phyloP scores from a whole-genome alignment of 2,797 vertebrate species.

The Tapera naevia region DNA sequence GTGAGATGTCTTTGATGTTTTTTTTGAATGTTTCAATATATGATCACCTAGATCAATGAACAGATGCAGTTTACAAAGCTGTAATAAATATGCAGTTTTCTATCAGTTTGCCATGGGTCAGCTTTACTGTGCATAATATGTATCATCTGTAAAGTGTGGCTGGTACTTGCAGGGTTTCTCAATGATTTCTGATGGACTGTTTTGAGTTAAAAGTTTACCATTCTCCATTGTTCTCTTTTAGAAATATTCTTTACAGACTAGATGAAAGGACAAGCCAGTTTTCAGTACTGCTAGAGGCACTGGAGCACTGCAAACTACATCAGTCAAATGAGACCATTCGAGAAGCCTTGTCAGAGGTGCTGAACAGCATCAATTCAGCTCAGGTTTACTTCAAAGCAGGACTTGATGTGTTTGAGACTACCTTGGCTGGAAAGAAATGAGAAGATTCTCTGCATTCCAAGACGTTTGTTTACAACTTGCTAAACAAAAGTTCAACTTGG shows the following conservation, averaged over 20 bases:
- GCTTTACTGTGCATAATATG: neutral
- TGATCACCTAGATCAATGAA: neutral
- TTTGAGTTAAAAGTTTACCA: slow-evolving; percentile 13
- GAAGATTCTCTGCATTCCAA: slow-evolving; percentile 48
- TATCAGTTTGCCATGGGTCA: slow-evolving; percentile 3
- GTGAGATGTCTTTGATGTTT: neutral
- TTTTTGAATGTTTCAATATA: neutral
- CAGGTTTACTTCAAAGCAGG: slow-evolving; percentile 88
- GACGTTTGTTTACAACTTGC: slow-evolving; percentile 71
- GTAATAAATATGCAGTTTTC: slow-evolving; percentile 19
- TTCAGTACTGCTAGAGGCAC: slow-evolving; percentile 83
- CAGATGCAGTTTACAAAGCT: neutral
- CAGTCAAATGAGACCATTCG: slow-evolving; percentile 77
- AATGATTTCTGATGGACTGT: slow-evolving; percentile 21
- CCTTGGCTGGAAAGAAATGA: slow-evolving; percentile 77
- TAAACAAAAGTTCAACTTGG: slow-evolving; percentile 56
- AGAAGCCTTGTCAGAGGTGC: slow-evolving; percentile 83
- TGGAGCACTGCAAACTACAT: slow-evolving; percentile 71
- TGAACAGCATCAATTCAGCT: slow-evolving; percentile 86
- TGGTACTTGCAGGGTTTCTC: neutral
- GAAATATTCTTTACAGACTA: slow-evolving; percentile 91
- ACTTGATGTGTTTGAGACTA: slow-evolving; percentile 87
- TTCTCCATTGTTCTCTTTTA: slow-evolving; percentile 70
- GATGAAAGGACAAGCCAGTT: slow-evolving; percentile 82
- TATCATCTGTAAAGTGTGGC: neutral